These are phyloP conservation scores for Microchrysa polita DNA, from an alignment of 2,888 invertebrate genomes.

Conservation along the genomic window DNA sequence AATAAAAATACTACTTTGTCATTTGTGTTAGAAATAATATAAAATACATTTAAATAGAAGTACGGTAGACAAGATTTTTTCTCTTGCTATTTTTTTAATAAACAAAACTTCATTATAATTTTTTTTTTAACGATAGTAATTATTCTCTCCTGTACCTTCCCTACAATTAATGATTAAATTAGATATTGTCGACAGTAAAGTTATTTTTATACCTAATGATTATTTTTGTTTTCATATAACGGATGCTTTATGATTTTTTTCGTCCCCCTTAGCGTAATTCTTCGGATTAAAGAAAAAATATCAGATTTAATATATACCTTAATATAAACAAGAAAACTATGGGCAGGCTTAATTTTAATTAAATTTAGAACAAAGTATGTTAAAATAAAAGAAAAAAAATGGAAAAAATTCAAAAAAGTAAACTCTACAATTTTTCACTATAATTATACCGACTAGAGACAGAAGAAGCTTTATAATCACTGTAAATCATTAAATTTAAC, in stretches of 20 bases:
- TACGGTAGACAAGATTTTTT: conserved; percentile 9
- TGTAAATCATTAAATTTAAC: conserved; percentile 27
- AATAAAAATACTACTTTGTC: not conserved
- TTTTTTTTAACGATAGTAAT: not conserved
- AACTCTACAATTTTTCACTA: conserved; percentile 31
- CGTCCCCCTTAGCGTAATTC: conserved; percentile 46
- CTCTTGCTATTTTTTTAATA: conserved; percentile 12
- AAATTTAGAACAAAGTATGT: conserved; percentile 24
- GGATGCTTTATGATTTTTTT: conserved; percentile 13
- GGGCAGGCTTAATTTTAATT: conserved; percentile 43
- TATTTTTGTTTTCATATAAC: not conserved
- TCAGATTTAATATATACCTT: conserved; percentile 10
- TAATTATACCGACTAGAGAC: conserved; percentile 30
- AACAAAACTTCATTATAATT: conserved; percentile 3
- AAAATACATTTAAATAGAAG: not conserved
- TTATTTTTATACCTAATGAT: not conserved
- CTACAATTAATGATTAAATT: not conserved
- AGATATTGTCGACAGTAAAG: not conserved
- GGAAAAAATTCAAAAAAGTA: conserved; percentile 39
- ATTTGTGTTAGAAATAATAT: not conserved
- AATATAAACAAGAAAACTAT: not conserved
- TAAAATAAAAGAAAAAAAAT: conserved; percentile 27
- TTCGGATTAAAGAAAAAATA: conserved; percentile 37
- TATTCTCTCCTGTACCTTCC: not conserved
- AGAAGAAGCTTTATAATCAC: not conserved